These are phyloP conservation scores for Pempheris klunzingeri DNA, from an alignment of 2,797 vertebrate species.

Conservation along the genomic window DNA sequence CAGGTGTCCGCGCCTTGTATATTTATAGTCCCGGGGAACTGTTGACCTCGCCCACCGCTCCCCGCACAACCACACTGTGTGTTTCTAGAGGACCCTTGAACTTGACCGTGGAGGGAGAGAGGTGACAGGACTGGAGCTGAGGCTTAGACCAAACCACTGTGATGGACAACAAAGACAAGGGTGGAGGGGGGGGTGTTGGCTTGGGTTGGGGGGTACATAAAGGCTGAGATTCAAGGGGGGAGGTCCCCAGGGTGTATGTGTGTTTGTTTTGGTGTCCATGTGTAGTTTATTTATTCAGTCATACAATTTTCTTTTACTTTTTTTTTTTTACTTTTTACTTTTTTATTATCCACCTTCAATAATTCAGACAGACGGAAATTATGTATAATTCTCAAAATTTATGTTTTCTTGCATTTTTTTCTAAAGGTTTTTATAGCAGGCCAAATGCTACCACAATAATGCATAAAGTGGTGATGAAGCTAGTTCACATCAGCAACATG, in stretches of 20 bases:
- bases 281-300: constrained; percentile 31
- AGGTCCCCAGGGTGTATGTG: constrained; percentile 51
- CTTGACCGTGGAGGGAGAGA: constrained; percentile 77
- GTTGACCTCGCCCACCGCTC: constrained; percentile 69
- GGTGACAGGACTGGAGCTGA: constrained; percentile 59
- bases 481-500: constrained; percentile 20
- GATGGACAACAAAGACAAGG: constrained; percentile 77
- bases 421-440: background rate
- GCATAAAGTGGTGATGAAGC: constrained; percentile 17
- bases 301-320: background rate
- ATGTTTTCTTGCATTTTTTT: background rate
- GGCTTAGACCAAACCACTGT: constrained; percentile 76
- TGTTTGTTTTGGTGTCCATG: constrained; percentile 46
- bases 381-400: background rate
- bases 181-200: constrained; percentile 22
- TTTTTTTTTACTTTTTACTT: background rate
- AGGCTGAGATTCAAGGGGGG: constrained; percentile 62
- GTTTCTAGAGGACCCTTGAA: constrained; percentile 82
- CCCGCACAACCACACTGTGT: constrained; percentile 48
- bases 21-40: constrained; percentile 78
- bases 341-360: background rate
- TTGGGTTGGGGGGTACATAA: constrained; percentile 40
- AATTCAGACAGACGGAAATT: background rate
- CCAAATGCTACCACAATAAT: constrained; percentile 21
- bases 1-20: constrained; percentile 67